Evolutionary conservation across 2,113 vertebrate genomes (phyloP).

Genomic region (Scatophagus argus): DNA sequence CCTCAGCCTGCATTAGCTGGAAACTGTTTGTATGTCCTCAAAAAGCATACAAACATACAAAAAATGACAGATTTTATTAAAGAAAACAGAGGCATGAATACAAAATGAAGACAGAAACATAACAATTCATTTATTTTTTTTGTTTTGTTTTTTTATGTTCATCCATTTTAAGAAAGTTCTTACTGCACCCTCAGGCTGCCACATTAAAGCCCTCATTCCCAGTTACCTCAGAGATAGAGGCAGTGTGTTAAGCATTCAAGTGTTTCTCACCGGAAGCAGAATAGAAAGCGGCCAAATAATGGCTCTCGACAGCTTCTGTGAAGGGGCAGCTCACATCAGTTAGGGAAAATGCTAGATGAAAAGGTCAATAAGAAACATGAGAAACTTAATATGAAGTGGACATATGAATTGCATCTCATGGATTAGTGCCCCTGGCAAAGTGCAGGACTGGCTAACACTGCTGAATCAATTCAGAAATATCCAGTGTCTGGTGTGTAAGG

Average conservation of each 20-base stretch:
- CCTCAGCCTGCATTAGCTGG: background rate
- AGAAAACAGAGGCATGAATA: background rate
- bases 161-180: background rate
- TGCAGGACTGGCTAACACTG: constrained; percentile 72
- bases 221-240: constrained; percentile 23
- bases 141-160: background rate
- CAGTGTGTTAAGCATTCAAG: constrained; percentile 51
- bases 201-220: constrained; percentile 1
- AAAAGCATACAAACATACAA: background rate
- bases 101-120: background rate
- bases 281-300: constrained; percentile 69
- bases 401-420: constrained; percentile 81
- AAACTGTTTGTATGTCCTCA: background rate
- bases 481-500: constrained; percentile 61
- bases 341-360: constrained; percentile 77
- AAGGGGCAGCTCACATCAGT: constrained; percentile 69
- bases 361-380: constrained; percentile 83
- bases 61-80: background rate
- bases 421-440: constrained; percentile 81
- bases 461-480: constrained; percentile 84
- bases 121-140: constrained; percentile 8
- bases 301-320: constrained; percentile 67
- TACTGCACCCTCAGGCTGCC: constrained; percentile 7
- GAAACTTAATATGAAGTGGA: constrained; percentile 84
- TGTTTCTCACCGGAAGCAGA: constrained; percentile 69